Percentiles rank a stretch among this genome's conserved stretches.
These are phyloP conservation scores for Hypocryptadius cinnamomeus DNA, from an alignment of 2,113 vertebrate species.

Conservation along the genomic window DNA sequence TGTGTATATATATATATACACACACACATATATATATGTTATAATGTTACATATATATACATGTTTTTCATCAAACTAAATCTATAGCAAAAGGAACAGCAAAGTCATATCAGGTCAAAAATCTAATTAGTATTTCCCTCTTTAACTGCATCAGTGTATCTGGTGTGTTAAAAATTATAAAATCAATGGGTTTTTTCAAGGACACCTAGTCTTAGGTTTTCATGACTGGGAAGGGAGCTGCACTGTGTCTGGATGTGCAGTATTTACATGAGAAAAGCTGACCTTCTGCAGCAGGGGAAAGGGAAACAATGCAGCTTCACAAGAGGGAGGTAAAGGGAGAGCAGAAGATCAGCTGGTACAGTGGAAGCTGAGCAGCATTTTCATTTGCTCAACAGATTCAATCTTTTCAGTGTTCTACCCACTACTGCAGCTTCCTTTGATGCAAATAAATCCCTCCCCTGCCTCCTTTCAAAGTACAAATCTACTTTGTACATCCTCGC, in stretches of 20 bases:
- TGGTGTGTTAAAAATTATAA: neutral
- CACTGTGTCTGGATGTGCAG: neutral
- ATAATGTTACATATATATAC: neutral
- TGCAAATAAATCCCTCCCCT: constrained; percentile 47
- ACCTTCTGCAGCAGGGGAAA: neutral
- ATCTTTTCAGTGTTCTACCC: constrained; percentile 31
- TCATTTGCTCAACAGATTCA: constrained; percentile 46
- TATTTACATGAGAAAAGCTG: constrained; percentile 11
- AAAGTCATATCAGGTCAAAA: neutral
- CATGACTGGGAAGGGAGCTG: neutral
- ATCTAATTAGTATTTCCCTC: neutral
- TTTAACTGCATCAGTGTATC: neutral
- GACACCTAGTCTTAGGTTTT: neutral
- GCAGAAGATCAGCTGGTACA: neutral
- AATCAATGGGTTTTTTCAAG: neutral
- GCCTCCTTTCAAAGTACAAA: constrained; percentile 33
- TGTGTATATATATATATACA: too few relatives aligned
- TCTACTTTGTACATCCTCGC: constrained; percentile 6
- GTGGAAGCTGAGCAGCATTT: constrained; percentile 14
- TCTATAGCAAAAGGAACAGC: neutral
- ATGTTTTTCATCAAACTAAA: neutral
- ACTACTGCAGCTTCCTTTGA: constrained; percentile 40
- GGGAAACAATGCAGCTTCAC: constrained; percentile 4
- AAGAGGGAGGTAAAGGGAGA: neutral
- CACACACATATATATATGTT: too few relatives aligned